These are phyloP conservation scores for Drosophila niveifrons DNA, from an alignment of 2,888 invertebrate species.

Conservation along the genomic window DNA sequence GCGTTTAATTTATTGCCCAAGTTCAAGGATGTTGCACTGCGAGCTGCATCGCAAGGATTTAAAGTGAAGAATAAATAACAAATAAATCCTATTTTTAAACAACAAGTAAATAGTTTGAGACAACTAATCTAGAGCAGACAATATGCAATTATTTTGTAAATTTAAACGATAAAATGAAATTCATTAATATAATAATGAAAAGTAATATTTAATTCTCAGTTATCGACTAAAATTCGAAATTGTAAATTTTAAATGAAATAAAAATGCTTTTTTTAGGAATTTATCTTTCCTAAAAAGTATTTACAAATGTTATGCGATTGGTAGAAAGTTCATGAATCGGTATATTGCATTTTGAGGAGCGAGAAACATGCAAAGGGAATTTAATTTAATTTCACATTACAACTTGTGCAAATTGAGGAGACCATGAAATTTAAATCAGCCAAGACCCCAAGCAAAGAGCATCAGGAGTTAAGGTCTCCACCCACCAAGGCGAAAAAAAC, in stretches of 20 bases:
- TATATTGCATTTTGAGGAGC: conserved; percentile 23
- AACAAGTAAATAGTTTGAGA: too few species aligned
- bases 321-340: conserved; percentile 8
- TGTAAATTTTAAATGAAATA: too few species aligned
- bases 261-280: too few species aligned
- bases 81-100: background rate
- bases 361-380: conserved; percentile 52
- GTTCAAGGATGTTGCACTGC: conserved; percentile 43
- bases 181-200: too few species aligned
- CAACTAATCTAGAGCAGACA: too few species aligned
- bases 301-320: background rate
- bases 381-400: conserved; percentile 75
- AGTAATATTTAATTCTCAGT: too few species aligned
- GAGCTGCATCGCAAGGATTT: conserved; percentile 6
- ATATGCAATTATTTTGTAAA: too few species aligned
- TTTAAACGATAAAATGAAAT: too few species aligned
- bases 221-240: too few species aligned
- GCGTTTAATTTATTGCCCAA: conserved; percentile 44
- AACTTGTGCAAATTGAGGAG: conserved; percentile 72
- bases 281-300: too few species aligned
- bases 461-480: conserved; percentile 45
- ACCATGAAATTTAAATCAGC: conserved; percentile 79
- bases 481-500: conserved; percentile 36
- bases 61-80: background rate
- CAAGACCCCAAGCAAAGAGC: conserved; percentile 32